A percentile compares a stretch with the other conserved stretches of the same genome.
These are phyloP conservation scores for Tholera decimalis DNA, from an alignment of 2,888 invertebrate genomes.

Conservation along the genomic window DNA sequence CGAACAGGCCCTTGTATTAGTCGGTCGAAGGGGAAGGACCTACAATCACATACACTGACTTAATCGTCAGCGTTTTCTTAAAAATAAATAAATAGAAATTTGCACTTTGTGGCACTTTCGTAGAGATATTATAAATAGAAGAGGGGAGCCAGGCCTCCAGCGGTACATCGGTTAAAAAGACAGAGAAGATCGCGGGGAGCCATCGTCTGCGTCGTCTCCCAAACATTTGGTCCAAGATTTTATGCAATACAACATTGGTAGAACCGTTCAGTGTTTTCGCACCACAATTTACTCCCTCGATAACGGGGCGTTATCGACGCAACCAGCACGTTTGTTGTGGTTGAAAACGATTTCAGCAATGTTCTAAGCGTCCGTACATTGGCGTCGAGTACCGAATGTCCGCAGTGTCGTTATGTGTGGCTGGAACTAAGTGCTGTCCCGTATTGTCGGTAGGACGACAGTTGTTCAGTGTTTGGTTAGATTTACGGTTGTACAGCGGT, in stretches of 20 bases:
- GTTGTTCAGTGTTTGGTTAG: constrained; percentile 4
- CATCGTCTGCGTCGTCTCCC: too few relatives aligned
- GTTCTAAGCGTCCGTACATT: constrained; percentile 36
- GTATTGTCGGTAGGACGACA: constrained; percentile 13
- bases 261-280: neutral
- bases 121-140: too few relatives aligned
- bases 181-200: too few relatives aligned
- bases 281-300: neutral
- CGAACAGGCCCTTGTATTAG: neutral
- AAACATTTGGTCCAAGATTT: neutral
- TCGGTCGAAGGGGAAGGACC: neutral
- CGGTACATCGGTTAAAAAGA: too few relatives aligned
- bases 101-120: too few relatives aligned
- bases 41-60: neutral
- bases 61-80: neutral
- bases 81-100: too few relatives aligned
- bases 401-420: constrained; percentile 26
- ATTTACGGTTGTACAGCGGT: constrained; percentile 21
- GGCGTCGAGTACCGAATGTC: constrained; percentile 39
- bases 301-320: constrained; percentile 32
- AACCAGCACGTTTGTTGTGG: constrained; percentile 30
- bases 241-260: neutral
- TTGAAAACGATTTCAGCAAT: constrained; percentile 41
- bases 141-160: too few relatives aligned
- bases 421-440: constrained; percentile 38